These are phyloP conservation scores for Chrysomela aeneicollis DNA, from an alignment of 2,888 invertebrate genomes.

Conservation along the genomic window DNA sequence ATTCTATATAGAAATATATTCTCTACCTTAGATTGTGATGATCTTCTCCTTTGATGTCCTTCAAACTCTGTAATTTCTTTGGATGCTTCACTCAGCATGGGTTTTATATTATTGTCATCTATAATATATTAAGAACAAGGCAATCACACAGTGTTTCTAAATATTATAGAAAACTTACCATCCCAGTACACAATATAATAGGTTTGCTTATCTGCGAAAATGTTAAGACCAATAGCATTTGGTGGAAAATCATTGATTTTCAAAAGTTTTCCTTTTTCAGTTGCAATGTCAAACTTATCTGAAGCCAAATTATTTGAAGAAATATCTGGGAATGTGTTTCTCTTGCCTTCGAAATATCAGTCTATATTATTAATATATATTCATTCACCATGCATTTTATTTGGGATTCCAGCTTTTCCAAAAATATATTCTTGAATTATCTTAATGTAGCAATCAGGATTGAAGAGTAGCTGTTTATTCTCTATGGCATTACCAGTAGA, in stretches of 20 bases:
- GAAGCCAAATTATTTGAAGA: no score
- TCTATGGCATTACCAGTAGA: neutral
- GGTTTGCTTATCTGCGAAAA: constrained; percentile 30
- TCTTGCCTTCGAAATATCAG: no score
- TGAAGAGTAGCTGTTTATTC: constrained; percentile 53
- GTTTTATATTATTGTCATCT: constrained; percentile 20
- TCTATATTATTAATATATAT: neutral
- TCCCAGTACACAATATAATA: constrained; percentile 32
- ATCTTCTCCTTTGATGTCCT: constrained; percentile 1
- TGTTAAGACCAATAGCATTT: constrained; percentile 26
- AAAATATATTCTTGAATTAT: constrained; percentile 57
- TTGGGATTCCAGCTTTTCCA: constrained; percentile 32
- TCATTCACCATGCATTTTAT: constrained; percentile 29
- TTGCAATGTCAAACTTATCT: constrained; percentile 34
- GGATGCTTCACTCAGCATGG: constrained; percentile 32
- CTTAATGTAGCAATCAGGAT: constrained; percentile 58
- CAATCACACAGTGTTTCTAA: neutral
- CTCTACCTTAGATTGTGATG: constrained; percentile 9
- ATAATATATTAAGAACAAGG: neutral
- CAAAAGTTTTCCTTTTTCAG: constrained; percentile 26
- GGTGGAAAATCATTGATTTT: constrained; percentile 22
- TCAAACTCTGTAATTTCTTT: constrained; percentile 28
- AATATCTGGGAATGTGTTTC: no score
- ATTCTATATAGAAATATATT: neutral
- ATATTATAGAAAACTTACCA: constrained; percentile 13